Conservation (phyloP, 2,888 invertebrate genomes). For the Ichneumoninae sp. region DNA sequence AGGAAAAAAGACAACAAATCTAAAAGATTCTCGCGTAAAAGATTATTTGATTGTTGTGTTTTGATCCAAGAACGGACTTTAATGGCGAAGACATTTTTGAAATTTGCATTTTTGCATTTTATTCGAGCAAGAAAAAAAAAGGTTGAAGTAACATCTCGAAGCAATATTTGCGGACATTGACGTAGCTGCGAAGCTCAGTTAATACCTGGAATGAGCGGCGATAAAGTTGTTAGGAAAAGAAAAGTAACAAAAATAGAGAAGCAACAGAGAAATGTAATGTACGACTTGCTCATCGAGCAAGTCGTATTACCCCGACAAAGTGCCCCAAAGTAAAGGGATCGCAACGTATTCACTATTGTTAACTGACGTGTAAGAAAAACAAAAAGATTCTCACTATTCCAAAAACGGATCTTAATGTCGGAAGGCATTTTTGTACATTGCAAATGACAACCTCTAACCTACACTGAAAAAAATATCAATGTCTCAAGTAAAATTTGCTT, state of each 20-base stretch:
- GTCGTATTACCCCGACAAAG: background rate
- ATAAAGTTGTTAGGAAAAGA: conserved; percentile 1
- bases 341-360: too few species aligned
- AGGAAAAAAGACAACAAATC: too few species aligned
- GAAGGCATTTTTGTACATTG: background rate
- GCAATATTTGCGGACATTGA: too few species aligned
- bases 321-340: too few species aligned
- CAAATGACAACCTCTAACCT: background rate
- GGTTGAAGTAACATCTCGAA: background rate
- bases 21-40: conserved; percentile 15
- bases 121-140: background rate
- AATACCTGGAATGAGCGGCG: background rate
- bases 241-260: background rate
- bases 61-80: conserved; percentile 9
- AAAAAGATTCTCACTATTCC: conserved; percentile 3
- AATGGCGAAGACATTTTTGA: background rate
- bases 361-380: too few species aligned
- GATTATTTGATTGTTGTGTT: conserved; percentile 39
- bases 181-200: background rate
- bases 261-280: too few species aligned
- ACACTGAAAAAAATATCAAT: too few species aligned
- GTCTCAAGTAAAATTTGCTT: too few species aligned
- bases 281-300: background rate
- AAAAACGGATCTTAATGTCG: background rate
- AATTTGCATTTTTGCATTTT: background rate